Evolutionary conservation across 2,888 invertebrate genomes (phyloP), one percentile per base, ranked within the genome.

Genomic region (Caradrina kadenii): DNA sequence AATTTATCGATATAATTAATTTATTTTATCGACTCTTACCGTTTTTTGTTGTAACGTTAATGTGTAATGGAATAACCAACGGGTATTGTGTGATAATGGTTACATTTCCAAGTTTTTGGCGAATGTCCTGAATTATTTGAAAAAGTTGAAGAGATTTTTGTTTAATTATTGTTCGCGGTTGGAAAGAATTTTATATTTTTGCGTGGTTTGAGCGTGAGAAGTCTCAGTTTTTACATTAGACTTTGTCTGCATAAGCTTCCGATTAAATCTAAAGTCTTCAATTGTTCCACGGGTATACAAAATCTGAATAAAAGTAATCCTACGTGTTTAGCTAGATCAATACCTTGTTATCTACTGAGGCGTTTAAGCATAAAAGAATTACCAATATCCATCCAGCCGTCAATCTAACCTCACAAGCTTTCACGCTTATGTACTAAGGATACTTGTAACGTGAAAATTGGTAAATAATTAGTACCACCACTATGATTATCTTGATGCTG

Each of bases 71-170:
- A 81, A 72, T 76, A 63, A 78, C 66, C 72, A 63, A 68, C 49
- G 35, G 54, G 78, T 77, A 79, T 79, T 79, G 78, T 79, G 72
- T 79, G 81, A 67, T 79, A 79, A 79, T 78, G 53, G 31, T 50
- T 31, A 19, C 31, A 49, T 60, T 65, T 53, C 50, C 21, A 53
- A 58, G 31, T 60, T 62, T 69, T 65, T 60, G 35, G 19, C 60
- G 11, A 13, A 31, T 42, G 54, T 65, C 65, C 60, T 69, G 35
- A 56, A 65, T 69, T 62, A 10, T 35, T 65, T 45, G 11, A 69
- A 75, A 60, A 76, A 45, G 19, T 52, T 13, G 17, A 22, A n/a
- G 21, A 15, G 26, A 48, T 60, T 63, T 48, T 67, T 55, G 55
- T 45, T 45, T 45, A 17, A 45, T 49, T 62, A 49, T 45, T 39